phyloP scores from a whole-genome alignment of 1,140 invertebrate species.

The Drosophila obscura region DNA sequence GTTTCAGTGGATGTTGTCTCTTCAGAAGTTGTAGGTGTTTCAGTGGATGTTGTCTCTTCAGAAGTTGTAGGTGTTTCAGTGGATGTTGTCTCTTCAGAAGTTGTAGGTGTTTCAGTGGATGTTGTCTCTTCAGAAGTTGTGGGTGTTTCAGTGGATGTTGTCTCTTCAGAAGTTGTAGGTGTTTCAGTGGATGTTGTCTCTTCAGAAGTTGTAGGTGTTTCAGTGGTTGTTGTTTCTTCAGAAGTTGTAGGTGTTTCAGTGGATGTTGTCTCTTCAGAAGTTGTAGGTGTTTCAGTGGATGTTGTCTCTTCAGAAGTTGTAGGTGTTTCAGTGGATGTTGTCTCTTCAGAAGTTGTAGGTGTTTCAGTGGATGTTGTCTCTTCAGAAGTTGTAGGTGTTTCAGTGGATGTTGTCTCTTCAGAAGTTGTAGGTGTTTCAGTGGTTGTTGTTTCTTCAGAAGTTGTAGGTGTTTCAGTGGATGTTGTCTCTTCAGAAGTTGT shows the following conservation, averaged over 20 bases:
- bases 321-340: neutral
- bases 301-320: neutral
- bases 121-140: neutral
- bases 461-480: neutral
- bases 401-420: neutral
- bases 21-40: neutral
- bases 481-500: slow-evolving; percentile 3
- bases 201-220: neutral
- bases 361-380: neutral
- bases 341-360: neutral
- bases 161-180: too few species aligned
- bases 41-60: neutral
- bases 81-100: neutral
- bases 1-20: neutral
- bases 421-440: neutral
- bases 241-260: neutral
- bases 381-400: neutral
- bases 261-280: neutral
- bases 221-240: neutral
- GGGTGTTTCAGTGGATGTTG: neutral
- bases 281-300: neutral
- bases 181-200: neutral
- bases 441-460: neutral
- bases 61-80: neutral
- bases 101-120: neutral